Conservation (phyloP, 2,888 invertebrate genomes). For the Brachylomia viminalis region DNA sequence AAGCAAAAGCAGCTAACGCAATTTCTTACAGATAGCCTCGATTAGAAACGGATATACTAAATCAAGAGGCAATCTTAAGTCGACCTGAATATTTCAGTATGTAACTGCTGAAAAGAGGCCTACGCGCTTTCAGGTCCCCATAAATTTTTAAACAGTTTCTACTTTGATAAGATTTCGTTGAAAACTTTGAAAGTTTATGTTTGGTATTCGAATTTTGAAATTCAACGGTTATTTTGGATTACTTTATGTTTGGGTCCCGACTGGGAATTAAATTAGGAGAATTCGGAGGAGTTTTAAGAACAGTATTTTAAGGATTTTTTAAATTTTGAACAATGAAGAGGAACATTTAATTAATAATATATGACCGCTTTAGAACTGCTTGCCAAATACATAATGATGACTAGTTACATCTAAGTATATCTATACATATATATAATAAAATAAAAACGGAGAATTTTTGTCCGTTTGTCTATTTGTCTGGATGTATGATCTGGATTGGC, state of each 20-base stretch:
- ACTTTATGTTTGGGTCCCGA: neutral
- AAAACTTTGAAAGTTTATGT: constrained; percentile 34
- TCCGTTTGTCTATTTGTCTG: no score
- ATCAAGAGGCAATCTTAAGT: constrained; percentile 34
- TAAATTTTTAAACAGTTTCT: constrained; percentile 59
- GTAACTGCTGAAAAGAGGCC: constrained; percentile 48
- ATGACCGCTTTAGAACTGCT: neutral
- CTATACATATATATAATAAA: no score
- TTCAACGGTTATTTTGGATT: neutral
- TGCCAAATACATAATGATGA: no score
- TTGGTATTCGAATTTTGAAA: constrained; percentile 17
- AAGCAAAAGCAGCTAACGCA: no score
- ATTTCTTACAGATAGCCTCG: constrained; percentile 24
- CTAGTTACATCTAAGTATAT: no score
- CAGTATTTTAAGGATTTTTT: neutral
- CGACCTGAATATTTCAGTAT: constrained; percentile 63
- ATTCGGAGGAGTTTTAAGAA: neutral
- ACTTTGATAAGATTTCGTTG: constrained; percentile 48
- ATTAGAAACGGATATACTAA: constrained; percentile 39
- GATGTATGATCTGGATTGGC: no score
- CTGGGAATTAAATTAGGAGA: constrained; percentile 2
- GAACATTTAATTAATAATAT: no score
- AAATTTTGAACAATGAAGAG: neutral
- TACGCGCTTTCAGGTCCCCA: constrained; percentile 38
- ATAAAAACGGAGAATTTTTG: no score